Evolutionary conservation across 2,797 vertebrate species (phyloP).

Genomic region (Chloroceryle amazona): DNA sequence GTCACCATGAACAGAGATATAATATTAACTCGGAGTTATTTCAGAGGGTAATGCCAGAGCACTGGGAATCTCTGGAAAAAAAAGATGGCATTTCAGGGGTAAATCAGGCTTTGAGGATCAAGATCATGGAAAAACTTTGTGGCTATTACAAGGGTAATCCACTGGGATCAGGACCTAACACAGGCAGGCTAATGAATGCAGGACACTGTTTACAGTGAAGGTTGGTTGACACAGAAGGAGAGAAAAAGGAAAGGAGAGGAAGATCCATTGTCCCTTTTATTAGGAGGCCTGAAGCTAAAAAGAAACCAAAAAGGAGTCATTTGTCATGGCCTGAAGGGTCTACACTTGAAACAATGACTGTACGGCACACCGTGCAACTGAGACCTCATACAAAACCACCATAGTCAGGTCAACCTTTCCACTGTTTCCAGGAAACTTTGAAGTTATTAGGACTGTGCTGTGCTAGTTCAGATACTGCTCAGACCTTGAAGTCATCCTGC

Average conservation of each 20-base stretch:
- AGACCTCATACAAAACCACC: not conserved
- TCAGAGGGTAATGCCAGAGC: not conserved
- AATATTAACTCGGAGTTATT: not conserved
- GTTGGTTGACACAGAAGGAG: not conserved
- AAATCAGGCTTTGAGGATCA: not conserved
- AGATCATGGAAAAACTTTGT: not conserved
- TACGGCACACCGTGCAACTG: not conserved
- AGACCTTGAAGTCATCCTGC: not conserved
- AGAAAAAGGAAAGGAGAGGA: not conserved
- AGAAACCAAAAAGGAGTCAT: not conserved
- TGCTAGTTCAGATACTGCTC: not conserved
- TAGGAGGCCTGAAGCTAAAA: not conserved
- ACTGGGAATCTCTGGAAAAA: not conserved
- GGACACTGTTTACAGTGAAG: not conserved
- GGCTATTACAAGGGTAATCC: not conserved
- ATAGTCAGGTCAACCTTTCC: not conserved
- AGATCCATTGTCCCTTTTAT: not conserved
- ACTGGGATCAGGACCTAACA: not conserved
- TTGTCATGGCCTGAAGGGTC: not conserved
- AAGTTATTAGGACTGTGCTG: not conserved
- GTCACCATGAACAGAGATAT: not conserved
- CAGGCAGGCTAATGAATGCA: not conserved
- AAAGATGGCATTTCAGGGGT: not conserved
- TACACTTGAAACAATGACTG: not conserved
- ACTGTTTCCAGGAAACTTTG: not conserved